Evolutionary conservation across 2,113 vertebrate species (phyloP), one percentile per base, ranked within the genome.

Genomic region (Struthidea cinerea): DNA sequence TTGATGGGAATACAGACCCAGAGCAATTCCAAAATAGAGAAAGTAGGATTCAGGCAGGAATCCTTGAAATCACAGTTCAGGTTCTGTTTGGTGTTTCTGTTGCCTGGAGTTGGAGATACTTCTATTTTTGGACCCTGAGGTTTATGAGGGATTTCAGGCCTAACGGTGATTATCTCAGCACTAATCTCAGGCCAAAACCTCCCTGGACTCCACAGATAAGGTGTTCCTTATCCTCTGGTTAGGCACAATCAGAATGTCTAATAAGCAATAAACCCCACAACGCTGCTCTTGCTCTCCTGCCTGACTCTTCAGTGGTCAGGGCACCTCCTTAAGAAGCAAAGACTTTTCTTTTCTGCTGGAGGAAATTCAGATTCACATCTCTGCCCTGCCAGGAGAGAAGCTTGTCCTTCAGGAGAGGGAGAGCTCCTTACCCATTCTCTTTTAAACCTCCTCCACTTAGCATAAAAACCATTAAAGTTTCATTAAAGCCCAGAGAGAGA

Each of bases 141-240:
- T 90, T 95, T 30, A n/a, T 10, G 23, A 83, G 26, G 33, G 18
- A 27, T 53, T 90, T 88, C 47, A 93, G 16, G 52, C 56, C 67
- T n/a, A 47, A 17, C 37, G 65, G 23, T 23, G 47, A 74, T 77
- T 76, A 81, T 84, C 37, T 93, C 95, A 97, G 94, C 95, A 96
- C 89, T 93, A 92, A 95, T 95, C 83, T 94, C 93, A 59, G 52
- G 13, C 83, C 93, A 95, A 96, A 97, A 92, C 86, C 89, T 71
- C 73, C 39, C 52, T 70, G 80, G 79, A 28, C 39, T 63, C 79
- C 49, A 49, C 21, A 70, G 83, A 61, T 32, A 81, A 95, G 68
- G 76, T 88, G 63, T 81, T 96, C 59, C 60, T 94, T 52, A 80
- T 77, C 21, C 88, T 91, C 64, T 90, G 30, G 90, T 90, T 20